Evolutionary conservation across 2,888 invertebrate genomes (phyloP).

Genomic region (Trachelus iudaicus): DNA sequence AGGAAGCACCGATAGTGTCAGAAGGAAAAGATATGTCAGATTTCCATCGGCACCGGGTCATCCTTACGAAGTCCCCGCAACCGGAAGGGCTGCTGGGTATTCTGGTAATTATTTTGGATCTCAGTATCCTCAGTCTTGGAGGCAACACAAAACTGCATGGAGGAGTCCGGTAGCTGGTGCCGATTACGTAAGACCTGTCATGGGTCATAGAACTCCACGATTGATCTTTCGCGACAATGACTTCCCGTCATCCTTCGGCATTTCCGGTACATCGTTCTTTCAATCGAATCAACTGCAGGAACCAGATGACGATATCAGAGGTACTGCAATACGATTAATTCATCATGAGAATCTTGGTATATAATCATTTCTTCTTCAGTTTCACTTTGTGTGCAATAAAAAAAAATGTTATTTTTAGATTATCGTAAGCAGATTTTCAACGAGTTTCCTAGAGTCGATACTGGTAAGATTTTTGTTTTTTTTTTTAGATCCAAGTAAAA

Average conservation of each 20-base stretch:
- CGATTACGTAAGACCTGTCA: conserved; percentile 45
- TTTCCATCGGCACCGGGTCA: conserved; percentile 47
- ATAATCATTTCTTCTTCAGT: background rate
- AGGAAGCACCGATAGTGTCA: conserved; percentile 17
- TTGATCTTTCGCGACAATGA: conserved; percentile 61
- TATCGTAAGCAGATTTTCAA: conserved; percentile 59
- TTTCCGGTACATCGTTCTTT: conserved; percentile 51
- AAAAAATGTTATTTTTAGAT: conserved; percentile 49
- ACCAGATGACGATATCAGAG: conserved; percentile 58
- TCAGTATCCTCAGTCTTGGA: conserved; percentile 43
- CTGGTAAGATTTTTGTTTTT: conserved; percentile 48
- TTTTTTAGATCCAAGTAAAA: background rate
- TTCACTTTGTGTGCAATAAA: background rate
- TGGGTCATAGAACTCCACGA: conserved; percentile 60
- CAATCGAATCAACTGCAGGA: conserved; percentile 61
- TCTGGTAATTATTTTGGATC: conserved; percentile 8
- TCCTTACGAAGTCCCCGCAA: conserved; percentile 1
- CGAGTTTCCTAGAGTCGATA: conserved; percentile 60
- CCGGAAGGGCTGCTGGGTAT: conserved; percentile 2
- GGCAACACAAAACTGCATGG: conserved; percentile 60
- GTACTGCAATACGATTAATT: conserved; percentile 30
- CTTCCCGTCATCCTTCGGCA: conserved; percentile 48
- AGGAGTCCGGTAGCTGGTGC: conserved; percentile 36
- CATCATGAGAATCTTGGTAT: background rate
- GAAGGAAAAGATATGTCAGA: conserved; percentile 50